Percentiles rank a stretch among this genome's conserved stretches.
Conservation (phyloP, 2,113 vertebrate genomes). For the Tetrao urogallus region DNA sequence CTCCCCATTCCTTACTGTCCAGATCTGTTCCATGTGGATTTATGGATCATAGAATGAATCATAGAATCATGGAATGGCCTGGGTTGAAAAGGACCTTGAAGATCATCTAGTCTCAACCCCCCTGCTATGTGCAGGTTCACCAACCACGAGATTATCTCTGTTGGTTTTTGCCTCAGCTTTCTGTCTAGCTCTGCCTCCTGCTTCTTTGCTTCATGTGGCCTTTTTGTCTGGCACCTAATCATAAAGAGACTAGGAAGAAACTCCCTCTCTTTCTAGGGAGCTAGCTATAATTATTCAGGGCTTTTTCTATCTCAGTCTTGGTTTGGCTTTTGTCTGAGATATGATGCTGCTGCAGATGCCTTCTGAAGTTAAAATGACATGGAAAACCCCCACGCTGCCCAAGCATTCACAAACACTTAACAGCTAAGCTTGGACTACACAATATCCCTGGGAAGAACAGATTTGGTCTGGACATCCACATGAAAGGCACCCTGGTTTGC, state of each 20-base stretch:
- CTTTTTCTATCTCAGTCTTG: not conserved
- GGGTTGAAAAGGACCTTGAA: too few relatives aligned
- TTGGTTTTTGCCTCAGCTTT: not conserved
- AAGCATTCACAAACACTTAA: too few relatives aligned
- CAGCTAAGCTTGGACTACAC: not conserved
- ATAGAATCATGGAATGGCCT: too few relatives aligned
- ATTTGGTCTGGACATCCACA: not conserved
- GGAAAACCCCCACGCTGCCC: fast-evolving
- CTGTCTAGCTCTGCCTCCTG: not conserved
- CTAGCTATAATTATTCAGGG: not conserved
- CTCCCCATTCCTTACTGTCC: not conserved
- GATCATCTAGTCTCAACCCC: too few relatives aligned
- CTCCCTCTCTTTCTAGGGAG: not conserved
- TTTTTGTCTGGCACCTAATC: fast-evolving
- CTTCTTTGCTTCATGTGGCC: fast-evolving
- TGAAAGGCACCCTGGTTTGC: not conserved
- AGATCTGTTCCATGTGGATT: not conserved
- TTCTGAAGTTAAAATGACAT: not conserved
- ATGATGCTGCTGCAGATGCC: not conserved
- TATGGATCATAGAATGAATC: not conserved
- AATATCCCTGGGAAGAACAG: not conserved
- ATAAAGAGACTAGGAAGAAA: not conserved
- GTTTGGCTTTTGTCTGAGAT: not conserved
- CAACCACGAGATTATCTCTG: not conserved
- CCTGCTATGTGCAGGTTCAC: too few relatives aligned